Percentiles rank a stretch among this genome's conserved stretches.
Conservation (phyloP, 2,797 vertebrate species). For the Gymnoscopelus braueri region DNA sequence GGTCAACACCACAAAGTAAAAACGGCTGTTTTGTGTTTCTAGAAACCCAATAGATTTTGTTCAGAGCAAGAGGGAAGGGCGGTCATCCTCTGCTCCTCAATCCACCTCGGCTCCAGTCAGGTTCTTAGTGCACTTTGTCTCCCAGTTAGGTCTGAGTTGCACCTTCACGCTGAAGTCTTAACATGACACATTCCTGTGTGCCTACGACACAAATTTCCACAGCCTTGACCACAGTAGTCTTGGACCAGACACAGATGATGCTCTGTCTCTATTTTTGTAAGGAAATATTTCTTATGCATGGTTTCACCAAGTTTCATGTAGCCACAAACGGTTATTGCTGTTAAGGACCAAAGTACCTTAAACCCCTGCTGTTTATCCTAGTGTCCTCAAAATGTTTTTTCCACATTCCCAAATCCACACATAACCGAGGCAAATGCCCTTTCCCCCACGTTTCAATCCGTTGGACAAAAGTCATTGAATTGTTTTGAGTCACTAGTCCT, state of each 20-base stretch:
- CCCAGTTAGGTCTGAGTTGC: constrained; percentile 48
- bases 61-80: constrained; percentile 46
- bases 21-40: constrained; percentile 25
- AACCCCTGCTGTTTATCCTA: constrained; percentile 59
- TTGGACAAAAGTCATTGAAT: constrained; percentile 52
- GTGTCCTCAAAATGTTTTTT: constrained; percentile 34
- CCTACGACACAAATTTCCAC: constrained; percentile 63
- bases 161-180: constrained; percentile 75
- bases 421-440: constrained; percentile 24
- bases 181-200: constrained; percentile 71
- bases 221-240: constrained; percentile 61
- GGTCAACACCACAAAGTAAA: constrained; percentile 4
- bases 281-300: constrained; percentile 67
- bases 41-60: constrained; percentile 36
- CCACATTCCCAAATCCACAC: constrained; percentile 48
- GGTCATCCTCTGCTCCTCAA: constrained; percentile 37
- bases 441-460: constrained; percentile 26
- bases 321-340: constrained; percentile 77
- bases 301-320: constrained; percentile 73
- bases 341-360: constrained; percentile 80
- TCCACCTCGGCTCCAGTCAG: constrained; percentile 41
- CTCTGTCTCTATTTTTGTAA: constrained; percentile 75
- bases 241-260: constrained; percentile 61
- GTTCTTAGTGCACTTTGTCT: constrained; percentile 73
- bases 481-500: constrained; percentile 45